A percentile compares a stretch with the other conserved stretches of the same genome.
Conservation (phyloP, 2,888 invertebrate species). For the Sesamia inferens region DNA sequence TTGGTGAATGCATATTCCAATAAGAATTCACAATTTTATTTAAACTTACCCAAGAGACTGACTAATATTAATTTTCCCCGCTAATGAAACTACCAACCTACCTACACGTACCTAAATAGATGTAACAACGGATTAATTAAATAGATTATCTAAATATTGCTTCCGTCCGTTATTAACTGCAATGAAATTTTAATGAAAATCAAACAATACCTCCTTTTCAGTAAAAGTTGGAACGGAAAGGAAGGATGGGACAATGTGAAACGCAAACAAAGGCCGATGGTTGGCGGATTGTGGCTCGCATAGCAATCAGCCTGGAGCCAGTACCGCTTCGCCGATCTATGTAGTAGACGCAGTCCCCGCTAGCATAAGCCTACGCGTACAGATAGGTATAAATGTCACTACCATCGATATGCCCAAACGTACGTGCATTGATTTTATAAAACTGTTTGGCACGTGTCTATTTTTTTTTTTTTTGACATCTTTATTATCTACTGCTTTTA, state of each 20-base stretch:
- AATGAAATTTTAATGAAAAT: conserved; percentile 63
- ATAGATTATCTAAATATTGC: conserved; percentile 47
- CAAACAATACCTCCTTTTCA: conserved; percentile 70
- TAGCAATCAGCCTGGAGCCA: conserved; percentile 81
- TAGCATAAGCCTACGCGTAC: conserved; percentile 29
- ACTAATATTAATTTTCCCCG: neutral
- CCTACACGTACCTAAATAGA: neutral
- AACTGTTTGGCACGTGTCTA: conserved; percentile 47
- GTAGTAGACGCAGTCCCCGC: conserved; percentile 53
- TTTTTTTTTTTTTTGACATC: conserved; percentile 15
- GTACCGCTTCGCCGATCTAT: conserved; percentile 68
- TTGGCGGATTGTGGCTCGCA: conserved; percentile 78
- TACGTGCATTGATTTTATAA: conserved; percentile 56
- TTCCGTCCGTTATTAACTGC: conserved; percentile 45
- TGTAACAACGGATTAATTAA: conserved; percentile 42
- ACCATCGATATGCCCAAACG: conserved; percentile 39
- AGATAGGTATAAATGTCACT: conserved; percentile 28
- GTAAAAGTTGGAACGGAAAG: conserved; percentile 80
- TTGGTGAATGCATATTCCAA: neutral
- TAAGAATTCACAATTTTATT: neutral
- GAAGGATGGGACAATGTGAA: conserved; percentile 82
- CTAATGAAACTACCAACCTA: conserved; percentile 30
- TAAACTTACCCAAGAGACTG: neutral
- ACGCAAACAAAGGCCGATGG: conserved; percentile 81
- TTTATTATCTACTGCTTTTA: conserved; percentile 6